Evolutionary conservation across 2,888 invertebrate genomes (phyloP), one percentile per base, ranked within the genome.

Genomic region (Acanthoscelides obtectus): DNA sequence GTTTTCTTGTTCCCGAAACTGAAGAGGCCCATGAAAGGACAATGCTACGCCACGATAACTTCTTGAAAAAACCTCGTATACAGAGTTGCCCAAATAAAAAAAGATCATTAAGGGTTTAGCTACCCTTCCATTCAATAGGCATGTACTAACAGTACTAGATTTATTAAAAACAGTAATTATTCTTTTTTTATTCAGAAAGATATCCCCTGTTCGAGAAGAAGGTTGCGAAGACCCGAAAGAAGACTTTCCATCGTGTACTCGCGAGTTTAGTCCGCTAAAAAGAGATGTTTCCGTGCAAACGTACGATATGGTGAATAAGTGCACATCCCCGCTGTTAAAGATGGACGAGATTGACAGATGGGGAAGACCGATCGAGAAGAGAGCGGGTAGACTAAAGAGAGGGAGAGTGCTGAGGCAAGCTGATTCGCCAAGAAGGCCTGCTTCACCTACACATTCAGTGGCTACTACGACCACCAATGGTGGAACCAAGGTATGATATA

Each of bases 271-370:
- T 68, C 22, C 69, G 1, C n/a, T 69, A 20, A 84, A 84, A 70
- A 86, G 84, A 75, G 89, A 89, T 75, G 89, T 86, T 0, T 86
- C 87, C 3, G 88, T 88, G 68, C 89, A 89, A 79, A 89, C 89
- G 8, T 83, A 83, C 71, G 85, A 86, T 76, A 85, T 85, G 83
- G 82, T 85, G 17, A 85, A 85, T 75, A 85, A 85, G 75, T 84
- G 84, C 73, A 86, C 85, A 17, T 86, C 85, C 68, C 85, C 86
- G 6, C 82, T 83, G 75, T 72, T 81, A 68, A 79, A 80, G 72
- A 75, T 77, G 70, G 81, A 80, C 67, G 79, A 75, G 22, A 73
- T 27, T 69, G 76, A 77, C 1, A 73, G 73, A 17, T 72, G 73
- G 22, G 72, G 71, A 22, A 72, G 72, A 69, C 75, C 72, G 64